A percentile compares a stretch with the other conserved stretches of the same genome.
phyloP scores from a whole-genome alignment of 2,888 invertebrate species.

The Lasioglossum pauxillum region DNA sequence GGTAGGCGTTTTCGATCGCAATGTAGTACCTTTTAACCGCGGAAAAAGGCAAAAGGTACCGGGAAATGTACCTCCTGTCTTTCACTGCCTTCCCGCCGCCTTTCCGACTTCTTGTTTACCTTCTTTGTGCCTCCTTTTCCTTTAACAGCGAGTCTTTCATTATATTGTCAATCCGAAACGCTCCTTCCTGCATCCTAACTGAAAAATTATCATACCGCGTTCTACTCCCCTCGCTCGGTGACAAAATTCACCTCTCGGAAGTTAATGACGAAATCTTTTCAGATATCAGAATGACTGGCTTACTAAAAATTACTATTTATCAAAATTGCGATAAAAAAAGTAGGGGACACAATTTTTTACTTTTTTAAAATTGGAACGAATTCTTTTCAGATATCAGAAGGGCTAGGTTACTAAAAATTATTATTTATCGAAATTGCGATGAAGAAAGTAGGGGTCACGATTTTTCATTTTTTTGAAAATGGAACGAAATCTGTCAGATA shows the following conservation, averaged over 20 bases:
- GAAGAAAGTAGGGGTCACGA: too few species aligned
- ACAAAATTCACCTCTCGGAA: not conserved
- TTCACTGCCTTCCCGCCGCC: slow-evolving; percentile 49
- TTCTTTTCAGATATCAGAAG: too few species aligned
- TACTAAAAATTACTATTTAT: too few species aligned
- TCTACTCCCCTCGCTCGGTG: not conserved
- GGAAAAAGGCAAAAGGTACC: slow-evolving; percentile 74
- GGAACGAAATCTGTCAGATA: too few species aligned
- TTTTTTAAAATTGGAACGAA: too few species aligned
- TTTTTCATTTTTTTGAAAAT: too few species aligned
- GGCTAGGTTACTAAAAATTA: too few species aligned
- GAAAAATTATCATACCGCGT: not conserved
- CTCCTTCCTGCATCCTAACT: not conserved
- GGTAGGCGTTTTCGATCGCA: slow-evolving; percentile 74
- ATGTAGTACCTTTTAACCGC: slow-evolving; percentile 80
- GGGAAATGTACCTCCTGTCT: slow-evolving; percentile 64
- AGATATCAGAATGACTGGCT: too few species aligned
- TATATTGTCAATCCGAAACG: not conserved
- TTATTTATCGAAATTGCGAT: too few species aligned
- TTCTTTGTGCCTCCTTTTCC: slow-evolving; percentile 22
- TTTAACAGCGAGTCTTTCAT: slow-evolving; percentile 1
- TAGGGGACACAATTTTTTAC: too few species aligned
- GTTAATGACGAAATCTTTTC: not conserved
- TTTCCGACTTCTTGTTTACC: slow-evolving; percentile 44
- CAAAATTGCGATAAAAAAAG: too few species aligned